Percentiles rank a stretch among this genome's conserved stretches.
phyloP scores from a whole-genome alignment of 2,888 invertebrate species.

The Diploptera punctata region DNA sequence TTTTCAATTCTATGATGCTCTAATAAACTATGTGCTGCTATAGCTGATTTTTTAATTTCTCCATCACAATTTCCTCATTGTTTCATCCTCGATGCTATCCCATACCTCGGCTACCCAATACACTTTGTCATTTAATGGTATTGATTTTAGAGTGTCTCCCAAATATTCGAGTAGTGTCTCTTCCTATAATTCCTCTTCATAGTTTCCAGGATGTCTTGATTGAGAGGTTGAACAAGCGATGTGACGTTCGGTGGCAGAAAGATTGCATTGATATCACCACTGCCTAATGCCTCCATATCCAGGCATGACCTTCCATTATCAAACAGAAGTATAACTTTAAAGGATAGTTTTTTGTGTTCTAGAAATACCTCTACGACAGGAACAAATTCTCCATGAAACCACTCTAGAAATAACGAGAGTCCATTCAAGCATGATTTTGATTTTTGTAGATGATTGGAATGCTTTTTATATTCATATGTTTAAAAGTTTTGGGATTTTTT shows the following conservation, averaged over 20 bases:
- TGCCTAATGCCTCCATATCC: slow-evolving; percentile 3
- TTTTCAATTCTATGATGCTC: too few relatives aligned
- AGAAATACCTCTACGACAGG: background rate
- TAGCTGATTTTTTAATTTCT: too few relatives aligned
- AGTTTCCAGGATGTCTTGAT: background rate
- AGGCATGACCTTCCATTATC: background rate
- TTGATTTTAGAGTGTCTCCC: background rate
- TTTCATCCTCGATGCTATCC: too few relatives aligned
- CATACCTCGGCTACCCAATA: background rate
- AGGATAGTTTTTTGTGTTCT: slow-evolving; percentile 8
- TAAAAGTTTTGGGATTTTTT: background rate
- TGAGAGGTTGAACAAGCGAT: slow-evolving; percentile 16
- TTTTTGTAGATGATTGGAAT: too few relatives aligned
- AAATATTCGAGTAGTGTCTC: background rate
- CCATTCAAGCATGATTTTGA: too few relatives aligned
- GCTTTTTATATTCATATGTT: background rate
- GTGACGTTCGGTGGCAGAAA: slow-evolving; percentile 3
- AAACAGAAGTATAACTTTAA: background rate
- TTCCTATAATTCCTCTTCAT: slow-evolving; percentile 9
- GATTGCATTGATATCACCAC: background rate
- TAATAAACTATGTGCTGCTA: too few relatives aligned
- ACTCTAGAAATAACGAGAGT: background rate
- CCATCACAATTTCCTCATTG: background rate
- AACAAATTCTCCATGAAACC: too few relatives aligned
- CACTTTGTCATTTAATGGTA: background rate